Conservation (phyloP, 37 sponge, comb jelly and placozoan species). For the Amphimedon queenslandica region DNA sequence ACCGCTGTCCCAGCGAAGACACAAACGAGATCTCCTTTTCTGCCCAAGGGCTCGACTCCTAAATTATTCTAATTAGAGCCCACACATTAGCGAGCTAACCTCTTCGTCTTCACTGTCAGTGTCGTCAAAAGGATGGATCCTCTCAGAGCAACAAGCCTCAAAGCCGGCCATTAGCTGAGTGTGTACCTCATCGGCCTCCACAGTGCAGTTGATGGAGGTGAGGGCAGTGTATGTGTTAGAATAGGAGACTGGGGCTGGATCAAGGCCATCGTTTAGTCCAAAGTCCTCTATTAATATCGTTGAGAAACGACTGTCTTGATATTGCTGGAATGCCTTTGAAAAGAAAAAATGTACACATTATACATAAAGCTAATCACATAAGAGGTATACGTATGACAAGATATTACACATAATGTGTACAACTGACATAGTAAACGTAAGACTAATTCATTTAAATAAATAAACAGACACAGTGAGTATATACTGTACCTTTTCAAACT, state of each 20-base stretch:
- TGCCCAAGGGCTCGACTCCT: conserved; percentile 37
- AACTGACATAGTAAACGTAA: not conserved
- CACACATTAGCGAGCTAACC: not conserved
- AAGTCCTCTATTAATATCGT: conserved; percentile 53
- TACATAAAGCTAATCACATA: too few species aligned
- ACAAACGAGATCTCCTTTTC: conserved; percentile 31
- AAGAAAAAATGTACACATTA: too few species aligned
- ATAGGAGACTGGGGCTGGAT: conserved; percentile 28
- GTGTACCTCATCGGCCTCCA: conserved; percentile 53
- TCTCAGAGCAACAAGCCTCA: conserved; percentile 53
- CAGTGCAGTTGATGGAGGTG: conserved; percentile 20
- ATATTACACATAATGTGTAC: conserved; percentile 8
- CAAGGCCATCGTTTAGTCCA: conserved; percentile 57
- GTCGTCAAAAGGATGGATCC: conserved; percentile 77
- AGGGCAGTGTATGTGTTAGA: conserved; percentile 25
- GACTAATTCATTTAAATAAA: not conserved
- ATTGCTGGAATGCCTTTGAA: conserved; percentile 51
- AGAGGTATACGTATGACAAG: not conserved
- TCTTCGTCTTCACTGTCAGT: conserved; percentile 27
- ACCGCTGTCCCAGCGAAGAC: conserved; percentile 29
- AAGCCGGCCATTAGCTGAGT: conserved; percentile 25
- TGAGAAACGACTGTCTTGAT: conserved; percentile 49
- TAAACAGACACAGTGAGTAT: not conserved
- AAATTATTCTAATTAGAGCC: not conserved
- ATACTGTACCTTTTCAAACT: conserved; percentile 62